Percentiles rank a stretch among this genome's conserved stretches.
Conservation (phyloP, 2,797 vertebrate genomes). For the Coranthus polyacanthus region DNA sequence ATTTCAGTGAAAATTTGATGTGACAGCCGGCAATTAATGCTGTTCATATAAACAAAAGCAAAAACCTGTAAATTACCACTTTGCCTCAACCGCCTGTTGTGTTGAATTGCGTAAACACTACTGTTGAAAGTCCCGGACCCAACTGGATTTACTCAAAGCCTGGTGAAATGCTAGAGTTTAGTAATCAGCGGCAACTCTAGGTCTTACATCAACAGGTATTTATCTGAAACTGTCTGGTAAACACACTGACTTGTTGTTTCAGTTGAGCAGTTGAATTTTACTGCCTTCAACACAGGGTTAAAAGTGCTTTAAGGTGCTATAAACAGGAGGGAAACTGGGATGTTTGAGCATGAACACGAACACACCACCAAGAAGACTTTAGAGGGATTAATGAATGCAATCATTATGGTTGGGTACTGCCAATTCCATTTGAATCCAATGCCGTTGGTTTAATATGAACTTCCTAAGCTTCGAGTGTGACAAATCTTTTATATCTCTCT, state of each 20-base stretch:
- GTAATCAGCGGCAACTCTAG: slow-evolving; percentile 18
- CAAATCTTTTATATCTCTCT: too few species aligned
- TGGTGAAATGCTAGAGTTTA: slow-evolving; percentile 40
- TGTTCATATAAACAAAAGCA: slow-evolving; percentile 19
- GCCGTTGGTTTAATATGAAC: slow-evolving; percentile 15
- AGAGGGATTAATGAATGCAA: slow-evolving; percentile 7
- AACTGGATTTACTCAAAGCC: slow-evolving; percentile 37
- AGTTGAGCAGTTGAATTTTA: slow-evolving; percentile 16
- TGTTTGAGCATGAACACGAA: not conserved
- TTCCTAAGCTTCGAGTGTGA: slow-evolving; percentile 22
- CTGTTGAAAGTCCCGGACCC: slow-evolving; percentile 20
- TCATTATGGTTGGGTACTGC: not conserved
- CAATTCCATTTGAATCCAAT: slow-evolving; percentile 12
- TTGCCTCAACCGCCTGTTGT: not conserved
- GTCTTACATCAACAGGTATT: not conserved
- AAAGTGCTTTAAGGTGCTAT: not conserved
- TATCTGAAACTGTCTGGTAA: slow-evolving; percentile 11
- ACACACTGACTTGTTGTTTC: slow-evolving; percentile 3
- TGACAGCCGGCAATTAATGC: slow-evolving; percentile 33
- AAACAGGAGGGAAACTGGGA: not conserved
- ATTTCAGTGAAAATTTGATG: not conserved
- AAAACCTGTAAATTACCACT: slow-evolving; percentile 27
- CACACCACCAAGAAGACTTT: not conserved
- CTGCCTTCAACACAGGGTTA: slow-evolving; percentile 8
- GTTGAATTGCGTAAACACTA: slow-evolving; percentile 20